phyloP scores from a whole-genome alignment of 2,113 vertebrate genomes.

The Cebus imitator region DNA sequence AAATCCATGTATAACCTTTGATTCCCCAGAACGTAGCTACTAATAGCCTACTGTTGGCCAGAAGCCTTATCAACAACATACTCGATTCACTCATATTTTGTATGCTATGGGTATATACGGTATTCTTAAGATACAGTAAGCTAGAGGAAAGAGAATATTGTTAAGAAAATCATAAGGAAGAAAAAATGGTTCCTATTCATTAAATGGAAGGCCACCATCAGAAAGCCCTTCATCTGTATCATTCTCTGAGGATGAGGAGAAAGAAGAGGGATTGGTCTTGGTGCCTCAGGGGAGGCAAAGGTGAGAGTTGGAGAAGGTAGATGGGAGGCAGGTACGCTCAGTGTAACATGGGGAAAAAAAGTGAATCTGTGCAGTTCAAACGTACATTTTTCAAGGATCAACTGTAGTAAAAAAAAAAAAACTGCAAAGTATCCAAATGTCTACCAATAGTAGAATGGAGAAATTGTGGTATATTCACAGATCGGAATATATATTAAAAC shows the following conservation, averaged over 20 bases:
- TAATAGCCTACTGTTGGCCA: not conserved
- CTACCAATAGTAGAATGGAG: not conserved
- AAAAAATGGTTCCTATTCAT: not conserved
- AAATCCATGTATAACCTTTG: not conserved
- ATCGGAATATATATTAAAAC: not conserved
- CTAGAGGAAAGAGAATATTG: not conserved
- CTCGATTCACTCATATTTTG: not conserved
- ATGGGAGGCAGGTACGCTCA: not conserved
- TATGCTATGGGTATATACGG: not conserved
- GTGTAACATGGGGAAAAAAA: not conserved
- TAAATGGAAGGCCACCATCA: not conserved
- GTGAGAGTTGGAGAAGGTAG: not conserved
- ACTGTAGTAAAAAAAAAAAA: not conserved
- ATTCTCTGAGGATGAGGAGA: not conserved
- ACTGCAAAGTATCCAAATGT: not conserved
- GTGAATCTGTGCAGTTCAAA: not conserved
- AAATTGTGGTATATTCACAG: not conserved
- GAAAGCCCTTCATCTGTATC: not conserved
- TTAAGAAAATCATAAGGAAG: not conserved
- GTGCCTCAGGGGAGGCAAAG: not conserved
- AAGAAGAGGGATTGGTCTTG: not conserved
- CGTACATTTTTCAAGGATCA: not conserved
- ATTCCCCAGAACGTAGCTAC: not conserved
- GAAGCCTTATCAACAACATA: not conserved
- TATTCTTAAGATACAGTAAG: not conserved